Conservation (phyloP, 2,888 invertebrate species). For the Tipula vernalis region DNA sequence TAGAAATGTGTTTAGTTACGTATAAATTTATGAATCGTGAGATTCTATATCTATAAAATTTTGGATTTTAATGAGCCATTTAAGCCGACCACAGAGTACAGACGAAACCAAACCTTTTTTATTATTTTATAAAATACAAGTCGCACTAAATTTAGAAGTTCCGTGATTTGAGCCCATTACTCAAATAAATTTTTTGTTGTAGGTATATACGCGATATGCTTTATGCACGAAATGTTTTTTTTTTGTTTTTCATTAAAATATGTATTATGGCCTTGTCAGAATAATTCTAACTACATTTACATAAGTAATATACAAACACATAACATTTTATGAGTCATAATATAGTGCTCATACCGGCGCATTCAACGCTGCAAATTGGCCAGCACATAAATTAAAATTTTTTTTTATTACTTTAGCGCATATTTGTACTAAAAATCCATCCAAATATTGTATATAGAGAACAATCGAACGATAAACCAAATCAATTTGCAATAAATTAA, state of each 20-base stretch:
- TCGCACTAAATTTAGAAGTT: not conserved
- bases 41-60: not conserved
- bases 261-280: not conserved
- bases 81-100: not conserved
- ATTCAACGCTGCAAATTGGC: not conserved
- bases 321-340: not conserved
- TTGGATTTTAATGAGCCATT: not conserved
- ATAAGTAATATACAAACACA: not conserved
- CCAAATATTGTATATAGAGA: not conserved
- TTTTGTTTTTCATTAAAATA: not conserved
- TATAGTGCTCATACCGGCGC: not conserved
- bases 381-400: not conserved
- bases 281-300: not conserved
- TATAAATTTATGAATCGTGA: not conserved
- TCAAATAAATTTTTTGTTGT: not conserved
- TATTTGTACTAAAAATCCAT: not conserved
- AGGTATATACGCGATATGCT: not conserved
- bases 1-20: not conserved
- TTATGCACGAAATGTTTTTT: not conserved
- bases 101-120: not conserved
- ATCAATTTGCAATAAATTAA: not conserved
- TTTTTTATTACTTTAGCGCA: not conserved
- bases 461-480: not conserved
- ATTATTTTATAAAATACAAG: not conserved
- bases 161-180: not conserved